Percentiles rank a stretch among this genome's conserved stretches.
phyloP scores from a whole-genome alignment of 2,888 invertebrate species.

The Melitaea athalia region DNA sequence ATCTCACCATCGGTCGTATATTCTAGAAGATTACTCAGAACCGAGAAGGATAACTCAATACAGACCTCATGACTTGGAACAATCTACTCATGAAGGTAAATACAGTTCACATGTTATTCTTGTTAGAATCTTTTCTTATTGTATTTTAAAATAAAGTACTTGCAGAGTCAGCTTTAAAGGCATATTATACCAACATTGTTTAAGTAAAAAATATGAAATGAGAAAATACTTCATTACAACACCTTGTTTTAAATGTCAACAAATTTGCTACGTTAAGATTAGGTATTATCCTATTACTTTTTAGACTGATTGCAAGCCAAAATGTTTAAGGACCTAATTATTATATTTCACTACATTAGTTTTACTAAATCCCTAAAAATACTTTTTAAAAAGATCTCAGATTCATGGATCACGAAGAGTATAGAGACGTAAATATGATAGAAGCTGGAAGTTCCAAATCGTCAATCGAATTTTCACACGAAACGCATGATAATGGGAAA shows the following conservation, averaged over 20 bases:
- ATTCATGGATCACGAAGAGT: conserved; percentile 71
- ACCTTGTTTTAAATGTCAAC: too few species aligned
- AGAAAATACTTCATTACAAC: not conserved
- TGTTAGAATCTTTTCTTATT: not conserved
- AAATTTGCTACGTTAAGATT: too few species aligned
- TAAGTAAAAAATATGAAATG: not conserved
- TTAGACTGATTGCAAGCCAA: too few species aligned
- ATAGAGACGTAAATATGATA: conserved; percentile 53
- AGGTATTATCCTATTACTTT: too few species aligned
- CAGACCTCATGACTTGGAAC: conserved; percentile 68
- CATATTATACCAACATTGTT: not conserved
- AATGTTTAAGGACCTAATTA: too few species aligned
- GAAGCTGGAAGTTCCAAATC: conserved; percentile 64
- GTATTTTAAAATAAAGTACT: not conserved
- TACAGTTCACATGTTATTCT: not conserved
- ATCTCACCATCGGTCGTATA: conserved; percentile 74
- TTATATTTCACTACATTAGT: too few species aligned
- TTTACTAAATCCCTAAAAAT: not conserved
- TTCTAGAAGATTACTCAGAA: conserved; percentile 70
- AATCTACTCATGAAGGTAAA: conserved; percentile 58
- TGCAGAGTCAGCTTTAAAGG: not conserved
- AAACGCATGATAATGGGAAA: conserved; percentile 62
- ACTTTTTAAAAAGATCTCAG: conserved; percentile 51
- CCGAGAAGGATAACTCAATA: conserved; percentile 64
- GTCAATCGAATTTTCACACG: conserved; percentile 70